Evolutionary conservation across 2,113 vertebrate genomes (phyloP).

Genomic region (Redunca redunca): DNA sequence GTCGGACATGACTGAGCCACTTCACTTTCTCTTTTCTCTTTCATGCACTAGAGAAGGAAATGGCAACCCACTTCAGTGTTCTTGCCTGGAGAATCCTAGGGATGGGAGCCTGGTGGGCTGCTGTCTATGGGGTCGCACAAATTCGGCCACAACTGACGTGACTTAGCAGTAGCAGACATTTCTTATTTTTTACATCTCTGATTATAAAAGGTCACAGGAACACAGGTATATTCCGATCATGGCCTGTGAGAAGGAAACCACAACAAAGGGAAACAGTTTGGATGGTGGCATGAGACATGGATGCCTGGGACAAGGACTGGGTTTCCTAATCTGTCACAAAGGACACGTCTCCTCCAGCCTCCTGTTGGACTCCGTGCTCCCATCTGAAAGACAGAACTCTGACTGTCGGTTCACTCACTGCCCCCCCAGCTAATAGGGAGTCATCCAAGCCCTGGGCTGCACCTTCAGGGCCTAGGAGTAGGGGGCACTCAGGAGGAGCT

Average conservation of each 20-base stretch:
- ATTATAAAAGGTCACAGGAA: background rate
- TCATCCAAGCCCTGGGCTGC: background rate
- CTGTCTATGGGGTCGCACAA: no score
- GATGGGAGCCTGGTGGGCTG: no score
- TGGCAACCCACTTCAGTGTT: no score
- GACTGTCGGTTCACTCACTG: background rate
- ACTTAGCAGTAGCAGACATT: no score
- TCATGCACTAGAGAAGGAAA: no score
- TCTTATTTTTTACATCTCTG: background rate
- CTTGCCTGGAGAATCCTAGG: no score
- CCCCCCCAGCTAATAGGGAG: background rate
- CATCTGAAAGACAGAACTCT: background rate
- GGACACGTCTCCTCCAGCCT: background rate
- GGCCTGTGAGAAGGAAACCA: background rate
- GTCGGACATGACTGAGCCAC: no score
- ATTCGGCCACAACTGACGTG: no score
- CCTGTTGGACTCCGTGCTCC: background rate
- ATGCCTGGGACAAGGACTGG: fast-evolving
- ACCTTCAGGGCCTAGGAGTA: background rate
- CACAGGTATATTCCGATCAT: background rate
- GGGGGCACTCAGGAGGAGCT: background rate
- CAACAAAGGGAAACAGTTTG: background rate
- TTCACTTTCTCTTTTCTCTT: no score
- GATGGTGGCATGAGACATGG: background rate
- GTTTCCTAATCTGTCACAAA: background rate